Base-by-base conservation (phyloP, 2,113 vertebrate genomes). In the Empidonax alnorum region DNA sequence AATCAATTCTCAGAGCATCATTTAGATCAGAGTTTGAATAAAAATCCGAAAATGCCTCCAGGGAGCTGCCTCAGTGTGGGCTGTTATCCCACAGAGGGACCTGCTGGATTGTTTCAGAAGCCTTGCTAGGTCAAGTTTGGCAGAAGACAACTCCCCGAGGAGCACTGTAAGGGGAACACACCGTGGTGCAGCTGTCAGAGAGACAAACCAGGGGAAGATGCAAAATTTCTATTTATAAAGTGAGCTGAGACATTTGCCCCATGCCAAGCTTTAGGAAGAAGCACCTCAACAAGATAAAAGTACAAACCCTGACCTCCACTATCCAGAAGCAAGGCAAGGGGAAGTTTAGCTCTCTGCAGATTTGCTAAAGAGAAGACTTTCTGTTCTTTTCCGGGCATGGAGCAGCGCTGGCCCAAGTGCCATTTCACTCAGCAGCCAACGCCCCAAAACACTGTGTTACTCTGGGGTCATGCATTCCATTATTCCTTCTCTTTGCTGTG, bases 131-230 rank as follows among this genome's bases (percentile, higher is more conserved):
- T 50, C 31, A 35, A 42, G 13, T 11, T 27, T 73, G 31, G 47
- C 4, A 6, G 77, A 80, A 71, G 37, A 35, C 27, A 71, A 52
- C 59, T 79, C 73, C 83, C 73, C 79, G 67, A 31, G 52, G 52
- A 33, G 30, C 49, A 35, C 30, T 1, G 24, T 30, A 44, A 75
- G 63, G 53, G 58, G 10, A 84, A 42, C 10, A 6, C 30, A 16
- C 3, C 0, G 2, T 3, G 3, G 22, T 14, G 9, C 59, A 49
- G 56, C 68, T 84, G 31, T 55, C 50, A 1, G 28, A 73, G 9
- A 28, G 10, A 63, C 55, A 23, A 52, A 1, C 56, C 23, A 25
- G 10, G 46, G 11, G 23, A 74, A 91, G 74, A 90, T 23, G 35
- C 37, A 58, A 27, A 28, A 50, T 56, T 59, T 65, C 76, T 81